Base-by-base conservation (phyloP, 2,113 vertebrate genomes). In the Leuciscus idus region DNA sequence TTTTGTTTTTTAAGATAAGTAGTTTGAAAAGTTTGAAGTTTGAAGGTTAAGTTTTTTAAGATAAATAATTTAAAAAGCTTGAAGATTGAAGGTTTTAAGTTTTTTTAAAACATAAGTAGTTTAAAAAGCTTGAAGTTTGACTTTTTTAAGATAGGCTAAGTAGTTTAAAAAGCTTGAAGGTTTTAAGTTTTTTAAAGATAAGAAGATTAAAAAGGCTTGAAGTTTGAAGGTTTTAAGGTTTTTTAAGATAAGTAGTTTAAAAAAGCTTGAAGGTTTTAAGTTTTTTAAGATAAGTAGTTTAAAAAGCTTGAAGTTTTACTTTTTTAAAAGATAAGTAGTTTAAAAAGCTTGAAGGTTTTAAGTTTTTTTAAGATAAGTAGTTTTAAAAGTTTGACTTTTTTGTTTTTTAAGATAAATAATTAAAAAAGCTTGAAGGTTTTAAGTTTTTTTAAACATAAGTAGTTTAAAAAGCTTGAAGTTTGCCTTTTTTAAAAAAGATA, bases 41-140 rank as follows among this genome's bases (percentile, higher is more conserved):
- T 61, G 21, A 23, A 23, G 2, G 9, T 59, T 61, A n/a, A 61
- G 8, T 11, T 1, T 15, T 15, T 64, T 28, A 28, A 64, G 2
- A 6, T 30, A 15, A 64, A 0, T 28, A 64, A 26, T 28, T 64
- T 28, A 15, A 66, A 66, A 66, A 66, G 12, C 5, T 15, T 30
- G 0, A 30, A 30, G 62, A n/a, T n/a, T n/a, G n/a, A n/a, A n/a
- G n/a, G n/a, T n/a, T 66, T 1, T 28, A 4, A 13, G 0, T 0
- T 30, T 30, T 30, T 30, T 30, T 30, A 30, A 30, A 30, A 2
- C n/a, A 30, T 30, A 30, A 30, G 30, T 30, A 30, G 30, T 30
- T 30, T 30, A 30, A 30, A 30, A 30, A 30, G 30, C 30, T 30
- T 30, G 30, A 30, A 12, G 11, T 6, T 64, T 13, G 13, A 4